These are phyloP conservation scores for Phaenicophaeus curvirostris DNA, from an alignment of 2,797 vertebrate species.

Conservation along the genomic window DNA sequence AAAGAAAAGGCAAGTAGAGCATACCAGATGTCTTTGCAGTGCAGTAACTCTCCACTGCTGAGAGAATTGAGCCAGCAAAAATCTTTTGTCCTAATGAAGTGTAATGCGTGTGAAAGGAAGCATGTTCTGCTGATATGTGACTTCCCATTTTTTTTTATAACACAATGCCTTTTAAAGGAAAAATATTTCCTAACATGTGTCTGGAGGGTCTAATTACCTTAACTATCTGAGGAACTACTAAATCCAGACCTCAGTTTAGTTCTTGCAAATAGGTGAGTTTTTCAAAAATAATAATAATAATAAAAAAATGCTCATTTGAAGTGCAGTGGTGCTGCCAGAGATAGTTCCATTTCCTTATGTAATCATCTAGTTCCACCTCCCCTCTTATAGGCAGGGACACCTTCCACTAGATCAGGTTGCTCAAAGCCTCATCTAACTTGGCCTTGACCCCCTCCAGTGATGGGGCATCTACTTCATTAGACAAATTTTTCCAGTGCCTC, in stretches of 20 bases:
- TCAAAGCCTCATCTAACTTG: too few species aligned
- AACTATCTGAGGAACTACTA: not conserved
- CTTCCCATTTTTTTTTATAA: not conserved
- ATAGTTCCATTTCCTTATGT: not conserved
- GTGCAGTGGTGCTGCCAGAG: rapidly evolving
- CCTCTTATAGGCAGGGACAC: too few species aligned
- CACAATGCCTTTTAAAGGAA: not conserved
- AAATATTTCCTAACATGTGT: not conserved
- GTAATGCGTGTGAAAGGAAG: not conserved
- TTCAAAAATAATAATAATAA: not conserved
- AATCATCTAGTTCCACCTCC: too few species aligned
- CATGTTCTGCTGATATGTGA: not conserved
- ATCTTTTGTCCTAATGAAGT: not conserved
- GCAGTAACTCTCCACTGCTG: not conserved
- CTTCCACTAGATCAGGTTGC: too few species aligned
- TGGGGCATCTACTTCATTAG: too few species aligned
- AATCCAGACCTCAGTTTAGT: not conserved
- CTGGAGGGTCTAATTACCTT: not conserved
- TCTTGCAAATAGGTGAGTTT: not conserved
- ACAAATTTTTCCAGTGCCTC: too few species aligned
- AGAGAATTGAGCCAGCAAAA: not conserved
- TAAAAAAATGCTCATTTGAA: not conserved
- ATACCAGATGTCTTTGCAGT: not conserved
- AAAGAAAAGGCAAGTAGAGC: not conserved
- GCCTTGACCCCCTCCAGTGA: too few species aligned